Evolutionary conservation across 1,140 invertebrate species (phyloP).

Genomic region (Nasonia giraulti): DNA sequence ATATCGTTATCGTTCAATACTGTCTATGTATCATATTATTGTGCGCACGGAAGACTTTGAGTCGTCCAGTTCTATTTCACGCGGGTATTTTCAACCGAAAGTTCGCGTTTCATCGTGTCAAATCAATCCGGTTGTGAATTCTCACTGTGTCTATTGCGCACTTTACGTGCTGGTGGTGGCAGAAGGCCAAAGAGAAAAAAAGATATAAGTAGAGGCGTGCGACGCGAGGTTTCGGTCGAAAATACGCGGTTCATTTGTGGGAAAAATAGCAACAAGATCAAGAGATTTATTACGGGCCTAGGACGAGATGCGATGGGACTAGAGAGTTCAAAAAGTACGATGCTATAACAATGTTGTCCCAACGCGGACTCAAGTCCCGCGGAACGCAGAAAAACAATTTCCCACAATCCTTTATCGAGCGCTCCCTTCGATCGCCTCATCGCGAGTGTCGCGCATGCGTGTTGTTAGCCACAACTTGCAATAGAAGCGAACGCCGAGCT

Average conservation of each 20-base stretch:
- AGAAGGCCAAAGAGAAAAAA: background rate
- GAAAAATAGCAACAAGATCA: constrained; percentile 49
- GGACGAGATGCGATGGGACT: constrained; percentile 56
- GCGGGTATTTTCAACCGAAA: constrained; percentile 36
- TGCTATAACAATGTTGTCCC: constrained; percentile 63
- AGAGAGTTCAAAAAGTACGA: constrained; percentile 63
- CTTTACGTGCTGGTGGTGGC: too few relatives aligned
- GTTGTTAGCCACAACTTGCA: constrained; percentile 5
- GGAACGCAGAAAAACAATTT: constrained; percentile 71
- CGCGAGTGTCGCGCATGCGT: background rate
- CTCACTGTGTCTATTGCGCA: too few relatives aligned
- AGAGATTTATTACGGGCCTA: constrained; percentile 48
- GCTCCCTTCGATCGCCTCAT: constrained; percentile 58
- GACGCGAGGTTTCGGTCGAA: constrained; percentile 16
- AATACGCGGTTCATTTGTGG: background rate
- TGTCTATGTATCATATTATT: constrained; percentile 47
- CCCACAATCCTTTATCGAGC: constrained; percentile 67
- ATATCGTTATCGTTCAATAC: constrained; percentile 44
- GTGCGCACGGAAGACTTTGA: constrained; percentile 41
- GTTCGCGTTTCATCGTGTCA: background rate
- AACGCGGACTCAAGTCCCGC: constrained; percentile 55
- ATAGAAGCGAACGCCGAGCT: constrained; percentile 33
- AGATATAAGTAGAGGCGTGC: background rate
- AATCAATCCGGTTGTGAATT: background rate
- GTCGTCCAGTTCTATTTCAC: constrained; percentile 47